phyloP scores from a whole-genome alignment of 2,888 invertebrate species.

The Andrena dorsata region DNA sequence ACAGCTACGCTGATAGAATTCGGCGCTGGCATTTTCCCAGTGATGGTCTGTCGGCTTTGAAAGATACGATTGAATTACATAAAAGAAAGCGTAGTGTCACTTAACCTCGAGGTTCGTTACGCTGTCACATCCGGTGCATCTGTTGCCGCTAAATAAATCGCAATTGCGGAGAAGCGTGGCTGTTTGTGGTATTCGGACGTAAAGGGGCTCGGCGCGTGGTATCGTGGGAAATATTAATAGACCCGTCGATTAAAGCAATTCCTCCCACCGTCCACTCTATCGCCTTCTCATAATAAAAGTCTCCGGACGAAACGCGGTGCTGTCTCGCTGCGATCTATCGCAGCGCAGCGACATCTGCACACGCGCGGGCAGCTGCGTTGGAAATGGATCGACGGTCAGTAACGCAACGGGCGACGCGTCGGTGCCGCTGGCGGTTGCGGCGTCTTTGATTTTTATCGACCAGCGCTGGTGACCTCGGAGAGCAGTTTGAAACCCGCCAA shows the following conservation, averaged over 20 bases:
- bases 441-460: constrained; percentile 34
- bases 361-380: neutral
- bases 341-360: constrained; percentile 27
- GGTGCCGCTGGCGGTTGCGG: neutral
- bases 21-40: constrained; percentile 77
- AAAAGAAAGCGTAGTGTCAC: constrained; percentile 34
- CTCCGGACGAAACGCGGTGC: neutral
- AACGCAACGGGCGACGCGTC: constrained; percentile 6
- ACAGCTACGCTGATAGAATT: constrained; percentile 93
- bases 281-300: constrained; percentile 32
- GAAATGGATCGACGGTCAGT: constrained; percentile 42
- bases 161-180: neutral
- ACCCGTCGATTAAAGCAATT: constrained; percentile 7
- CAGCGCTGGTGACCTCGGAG: neutral
- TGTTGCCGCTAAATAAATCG: constrained; percentile 31
- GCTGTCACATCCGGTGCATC: constrained; percentile 56
- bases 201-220: neutral
- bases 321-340: neutral
- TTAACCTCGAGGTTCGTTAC: constrained; percentile 55
- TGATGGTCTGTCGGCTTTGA: constrained; percentile 11
- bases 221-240: neutral
- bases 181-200: neutral
- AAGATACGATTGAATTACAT: constrained; percentile 33
- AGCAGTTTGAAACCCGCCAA: constrained; percentile 6
- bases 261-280: constrained; percentile 4